Evolutionary conservation across 2,113 vertebrate species (phyloP), one percentile per base, ranked within the genome.

Genomic region (Nothocercus nigrocapillus): DNA sequence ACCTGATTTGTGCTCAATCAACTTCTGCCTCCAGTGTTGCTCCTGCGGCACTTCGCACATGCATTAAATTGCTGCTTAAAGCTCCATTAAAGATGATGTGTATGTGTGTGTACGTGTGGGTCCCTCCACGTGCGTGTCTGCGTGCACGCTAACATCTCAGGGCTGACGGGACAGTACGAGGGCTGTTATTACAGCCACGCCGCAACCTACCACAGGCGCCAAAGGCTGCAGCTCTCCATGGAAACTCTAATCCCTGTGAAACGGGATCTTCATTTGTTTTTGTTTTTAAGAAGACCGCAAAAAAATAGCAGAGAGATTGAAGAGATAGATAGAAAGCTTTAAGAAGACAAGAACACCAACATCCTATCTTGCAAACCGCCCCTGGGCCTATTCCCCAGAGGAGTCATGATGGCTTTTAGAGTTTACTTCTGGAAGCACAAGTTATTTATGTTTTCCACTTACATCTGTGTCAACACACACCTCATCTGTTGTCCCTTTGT

Each of bases 181-280:
- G 76, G 47, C 81, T 95, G 61, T 93, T 89, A 93, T 95, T 96
- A 93, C 40, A 87, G 88, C 81, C 78, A 66, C 0, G 0, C 86
- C 78, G 22, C 91, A 94, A 70, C 66, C 82, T 69, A 79, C 95
- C 88, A 62, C 94, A 97, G 96, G 91, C 59, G n/a, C 96, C 94
- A 59, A 80, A 73, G 91, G 82, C 67, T 93, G 42, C 53, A 68
- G 80, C 77, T 97, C 70, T 90, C 96, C 88, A 87, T 96, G 95
- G 96, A 96, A 97, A 97, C 93, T 89, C 80, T 93, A 90, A 95
- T 93, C 90, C 66, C 70, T 90, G 66, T 64, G 70, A 96, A 95
- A 97, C 25, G 66, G 70, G 83, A 94, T 92, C 83, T 76, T 21
- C 10, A 40, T 59, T 90, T 68, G 47, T 1, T 92, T 94, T 82